phyloP scores from a whole-genome alignment of 2,888 invertebrate genomes.

The Synanthedon myopaeformis region DNA sequence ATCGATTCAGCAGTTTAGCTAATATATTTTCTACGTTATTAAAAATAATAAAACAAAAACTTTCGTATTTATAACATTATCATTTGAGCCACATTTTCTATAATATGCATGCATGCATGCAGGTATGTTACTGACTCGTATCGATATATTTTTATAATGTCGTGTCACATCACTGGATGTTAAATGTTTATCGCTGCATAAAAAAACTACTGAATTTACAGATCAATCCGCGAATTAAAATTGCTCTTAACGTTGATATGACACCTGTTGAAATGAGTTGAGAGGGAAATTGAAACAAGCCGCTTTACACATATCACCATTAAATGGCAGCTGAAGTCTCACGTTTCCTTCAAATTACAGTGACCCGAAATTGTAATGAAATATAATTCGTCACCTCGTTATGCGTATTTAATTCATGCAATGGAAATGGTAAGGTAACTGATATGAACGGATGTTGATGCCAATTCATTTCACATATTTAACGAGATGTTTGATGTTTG shows the following conservation, averaged over 20 bases:
- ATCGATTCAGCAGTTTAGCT: too few relatives aligned
- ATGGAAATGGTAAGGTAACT: not conserved
- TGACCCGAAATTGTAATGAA: constrained; percentile 14
- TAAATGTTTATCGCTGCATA: not conserved
- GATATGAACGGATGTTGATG: not conserved
- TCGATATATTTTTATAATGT: too few relatives aligned
- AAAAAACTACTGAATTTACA: not conserved
- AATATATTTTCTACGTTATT: too few relatives aligned
- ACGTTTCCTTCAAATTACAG: constrained; percentile 23
- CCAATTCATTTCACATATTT: not conserved
- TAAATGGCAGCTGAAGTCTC: constrained; percentile 19
- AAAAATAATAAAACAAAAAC: too few relatives aligned
- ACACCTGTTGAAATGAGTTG: not conserved
- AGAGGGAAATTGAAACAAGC: not conserved
- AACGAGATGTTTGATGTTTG: not conserved
- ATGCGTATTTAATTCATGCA: constrained; percentile 17
- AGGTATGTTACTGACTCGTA: too few relatives aligned
- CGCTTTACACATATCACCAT: constrained; percentile 6
- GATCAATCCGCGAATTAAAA: not conserved
- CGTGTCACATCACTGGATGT: too few relatives aligned
- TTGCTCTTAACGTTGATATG: not conserved
- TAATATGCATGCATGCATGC: too few relatives aligned
- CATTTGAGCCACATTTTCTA: too few relatives aligned
- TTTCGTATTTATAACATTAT: too few relatives aligned
- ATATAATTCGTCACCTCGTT: constrained; percentile 8